Evolutionary conservation across 2,113 vertebrate species (phyloP).

Genomic region (Sylvietta virens): DNA sequence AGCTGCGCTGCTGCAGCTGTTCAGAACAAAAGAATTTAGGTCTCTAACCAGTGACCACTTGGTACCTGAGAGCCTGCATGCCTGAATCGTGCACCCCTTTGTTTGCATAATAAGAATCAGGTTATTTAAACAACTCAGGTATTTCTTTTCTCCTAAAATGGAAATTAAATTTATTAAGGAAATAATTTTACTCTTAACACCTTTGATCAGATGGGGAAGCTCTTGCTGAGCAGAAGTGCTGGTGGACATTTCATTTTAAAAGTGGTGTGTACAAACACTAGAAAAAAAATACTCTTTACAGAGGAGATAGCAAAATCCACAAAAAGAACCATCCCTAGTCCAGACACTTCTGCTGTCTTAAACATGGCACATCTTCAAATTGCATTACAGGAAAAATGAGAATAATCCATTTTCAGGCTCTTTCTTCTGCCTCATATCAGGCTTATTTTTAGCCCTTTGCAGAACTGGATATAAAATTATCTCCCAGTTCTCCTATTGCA

Average conservation of each 20-base stretch:
- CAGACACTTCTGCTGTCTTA: neutral
- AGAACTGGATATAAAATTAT: conserved; percentile 8
- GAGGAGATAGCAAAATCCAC: neutral
- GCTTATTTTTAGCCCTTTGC: conserved; percentile 52
- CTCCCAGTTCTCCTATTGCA: conserved; percentile 31
- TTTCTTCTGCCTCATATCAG: neutral
- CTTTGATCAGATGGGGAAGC: neutral
- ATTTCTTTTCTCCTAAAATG: neutral
- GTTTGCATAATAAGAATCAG: neutral
- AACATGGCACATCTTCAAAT: conserved; percentile 14
- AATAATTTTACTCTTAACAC: neutral
- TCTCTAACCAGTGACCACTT: neutral
- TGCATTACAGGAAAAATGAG: conserved; percentile 44
- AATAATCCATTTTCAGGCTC: conserved; percentile 51
- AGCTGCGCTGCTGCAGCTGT: neutral
- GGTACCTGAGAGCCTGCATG: neutral
- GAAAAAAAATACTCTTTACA: neutral
- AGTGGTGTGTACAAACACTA: neutral
- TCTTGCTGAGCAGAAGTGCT: neutral
- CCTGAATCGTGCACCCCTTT: neutral
- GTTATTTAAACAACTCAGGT: neutral
- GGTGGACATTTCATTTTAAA: neutral
- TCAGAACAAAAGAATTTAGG: neutral
- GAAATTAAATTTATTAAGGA: neutral
- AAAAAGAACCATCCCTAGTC: neutral